phyloP scores from a whole-genome alignment of 2,888 invertebrate genomes.

The Drosophila birchii region DNA sequence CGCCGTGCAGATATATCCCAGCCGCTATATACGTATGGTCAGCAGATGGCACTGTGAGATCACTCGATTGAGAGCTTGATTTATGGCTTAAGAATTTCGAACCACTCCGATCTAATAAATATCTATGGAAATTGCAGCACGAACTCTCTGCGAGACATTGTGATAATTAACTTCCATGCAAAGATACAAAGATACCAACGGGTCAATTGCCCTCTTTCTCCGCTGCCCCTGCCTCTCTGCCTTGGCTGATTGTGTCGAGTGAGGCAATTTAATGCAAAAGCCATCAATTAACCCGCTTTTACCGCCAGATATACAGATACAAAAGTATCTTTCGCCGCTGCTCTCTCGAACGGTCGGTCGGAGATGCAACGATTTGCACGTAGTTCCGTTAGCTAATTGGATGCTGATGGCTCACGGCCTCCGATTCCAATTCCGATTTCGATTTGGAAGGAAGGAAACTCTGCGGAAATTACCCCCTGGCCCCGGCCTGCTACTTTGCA shows the following conservation, averaged over 20 bases:
- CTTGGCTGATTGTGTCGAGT: conserved; percentile 63
- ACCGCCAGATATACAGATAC: conserved; percentile 66
- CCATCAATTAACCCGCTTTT: conserved; percentile 79
- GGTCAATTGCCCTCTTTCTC: conserved; percentile 38
- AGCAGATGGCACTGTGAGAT: conserved; percentile 57
- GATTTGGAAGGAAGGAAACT: conserved; percentile 42
- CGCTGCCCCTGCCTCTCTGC: neutral
- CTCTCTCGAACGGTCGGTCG: conserved; percentile 65
- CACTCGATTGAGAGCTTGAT: conserved; percentile 42
- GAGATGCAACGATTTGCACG: conserved; percentile 78
- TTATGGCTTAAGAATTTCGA: conserved; percentile 55
- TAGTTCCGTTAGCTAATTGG: conserved; percentile 79
- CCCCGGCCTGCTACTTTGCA: neutral
- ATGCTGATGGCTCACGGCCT: conserved; percentile 50
- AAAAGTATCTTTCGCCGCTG: conserved; percentile 63
- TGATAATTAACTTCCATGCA: conserved; percentile 76
- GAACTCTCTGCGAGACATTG: conserved; percentile 70
- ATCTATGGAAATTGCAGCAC: conserved; percentile 74
- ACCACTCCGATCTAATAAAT: conserved; percentile 65
- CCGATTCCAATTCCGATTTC: conserved; percentile 27
- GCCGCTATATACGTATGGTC: conserved; percentile 40
- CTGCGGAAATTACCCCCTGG: conserved; percentile 33
- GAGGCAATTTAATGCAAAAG: conserved; percentile 80
- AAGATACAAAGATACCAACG: conserved; percentile 56
- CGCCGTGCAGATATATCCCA: conserved; percentile 5